Conservation (phyloP, 2,888 invertebrate genomes). For the Papilio demoleus region DNA sequence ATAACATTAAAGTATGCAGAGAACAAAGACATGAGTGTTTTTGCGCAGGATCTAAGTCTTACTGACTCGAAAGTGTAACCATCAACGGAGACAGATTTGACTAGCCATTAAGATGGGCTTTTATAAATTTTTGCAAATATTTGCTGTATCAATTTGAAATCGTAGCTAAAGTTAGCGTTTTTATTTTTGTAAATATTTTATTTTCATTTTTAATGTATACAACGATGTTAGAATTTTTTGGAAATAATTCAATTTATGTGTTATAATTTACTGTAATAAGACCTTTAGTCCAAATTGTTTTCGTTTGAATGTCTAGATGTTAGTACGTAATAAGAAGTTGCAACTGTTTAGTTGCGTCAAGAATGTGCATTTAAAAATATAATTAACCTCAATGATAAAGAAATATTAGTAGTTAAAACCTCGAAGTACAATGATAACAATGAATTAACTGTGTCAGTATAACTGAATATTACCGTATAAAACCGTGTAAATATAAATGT, state of each 20-base stretch:
- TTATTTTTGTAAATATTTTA: conserved; percentile 66
- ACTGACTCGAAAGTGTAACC: conserved; percentile 58
- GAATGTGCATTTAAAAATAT: background rate
- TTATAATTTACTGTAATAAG: conserved; percentile 32
- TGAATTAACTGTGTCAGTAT: conserved; percentile 33
- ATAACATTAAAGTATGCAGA: conserved; percentile 9
- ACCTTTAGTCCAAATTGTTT: conserved; percentile 42
- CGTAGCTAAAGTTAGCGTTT: too few species aligned
- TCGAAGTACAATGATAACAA: conserved; percentile 38
- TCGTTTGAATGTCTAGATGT: conserved; percentile 38
- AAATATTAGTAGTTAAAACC: conserved; percentile 16
- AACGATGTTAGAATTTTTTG: conserved; percentile 38
- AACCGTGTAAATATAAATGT: conserved; percentile 69
- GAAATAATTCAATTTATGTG: conserved; percentile 33
- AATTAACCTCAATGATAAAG: background rate
- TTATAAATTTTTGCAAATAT: conserved; percentile 58
- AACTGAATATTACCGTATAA: conserved; percentile 41
- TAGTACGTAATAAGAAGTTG: conserved; percentile 5
- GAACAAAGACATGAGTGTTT: background rate
- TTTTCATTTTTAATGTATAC: conserved; percentile 48
- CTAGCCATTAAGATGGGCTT: conserved; percentile 73
- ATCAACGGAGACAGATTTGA: conserved; percentile 74
- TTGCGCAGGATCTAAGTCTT: background rate
- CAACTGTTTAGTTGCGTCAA: conserved; percentile 10
- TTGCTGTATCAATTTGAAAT: conserved; percentile 41